Percentiles rank a stretch among this genome's conserved stretches.
Evolutionary conservation across 2,797 vertebrate species (phyloP).

Genomic region (Odontamblyopus lacepedii): DNA sequence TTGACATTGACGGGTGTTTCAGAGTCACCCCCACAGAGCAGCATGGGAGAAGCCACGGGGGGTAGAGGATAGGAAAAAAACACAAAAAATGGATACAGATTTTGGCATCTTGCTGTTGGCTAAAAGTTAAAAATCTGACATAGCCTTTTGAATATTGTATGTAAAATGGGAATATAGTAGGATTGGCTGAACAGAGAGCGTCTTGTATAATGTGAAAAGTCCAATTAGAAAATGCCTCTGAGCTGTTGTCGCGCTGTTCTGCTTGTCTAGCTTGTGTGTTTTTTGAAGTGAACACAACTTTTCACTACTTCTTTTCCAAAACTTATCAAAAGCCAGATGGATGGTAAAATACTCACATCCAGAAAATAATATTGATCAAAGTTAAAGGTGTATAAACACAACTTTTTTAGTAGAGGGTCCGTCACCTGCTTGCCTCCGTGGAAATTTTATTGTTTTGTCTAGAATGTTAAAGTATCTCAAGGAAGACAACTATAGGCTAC

Average conservation of each 20-base stretch:
- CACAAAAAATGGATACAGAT: not conserved
- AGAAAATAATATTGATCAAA: not conserved
- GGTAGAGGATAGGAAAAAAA: not conserved
- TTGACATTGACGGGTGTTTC: constrained; percentile 4
- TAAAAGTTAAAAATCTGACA: not conserved
- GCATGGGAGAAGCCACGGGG: not conserved
- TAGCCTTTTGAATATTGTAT: not conserved
- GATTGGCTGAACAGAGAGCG: not conserved
- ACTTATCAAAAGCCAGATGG: not conserved
- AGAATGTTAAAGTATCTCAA: no score
- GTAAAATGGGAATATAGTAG: not conserved
- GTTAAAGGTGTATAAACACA: not conserved
- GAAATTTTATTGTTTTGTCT: no score
- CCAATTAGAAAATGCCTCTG: not conserved
- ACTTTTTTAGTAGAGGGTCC: no score
- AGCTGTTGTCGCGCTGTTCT: constrained; percentile 1
- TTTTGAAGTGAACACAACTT: not conserved
- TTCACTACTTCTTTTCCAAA: not conserved
- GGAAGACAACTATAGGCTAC: no score
- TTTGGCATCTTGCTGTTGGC: not conserved
- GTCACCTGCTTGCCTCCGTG: no score
- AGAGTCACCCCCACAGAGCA: constrained; percentile 9
- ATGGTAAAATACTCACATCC: not conserved
- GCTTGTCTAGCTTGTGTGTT: not conserved
- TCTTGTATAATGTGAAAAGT: not conserved